Percentiles rank a stretch among this genome's conserved stretches.
phyloP scores from a whole-genome alignment of 2,888 invertebrate genomes.

The Itoplectis maculator region DNA sequence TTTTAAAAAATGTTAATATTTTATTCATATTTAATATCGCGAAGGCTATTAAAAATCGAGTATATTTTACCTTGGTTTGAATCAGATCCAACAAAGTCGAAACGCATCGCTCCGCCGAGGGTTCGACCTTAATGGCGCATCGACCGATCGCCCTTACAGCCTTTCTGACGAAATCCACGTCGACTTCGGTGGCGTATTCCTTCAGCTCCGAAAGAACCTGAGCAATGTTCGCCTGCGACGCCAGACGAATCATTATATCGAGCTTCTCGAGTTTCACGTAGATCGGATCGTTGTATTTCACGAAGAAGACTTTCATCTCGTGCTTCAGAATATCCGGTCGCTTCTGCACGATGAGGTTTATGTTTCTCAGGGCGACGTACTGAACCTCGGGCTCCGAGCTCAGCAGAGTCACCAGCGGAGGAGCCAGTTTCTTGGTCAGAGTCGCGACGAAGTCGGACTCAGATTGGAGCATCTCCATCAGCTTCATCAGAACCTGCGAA shows the following conservation, averaged over 20 bases:
- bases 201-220: slow-evolving; percentile 99
- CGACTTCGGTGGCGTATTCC: slow-evolving; percentile 99
- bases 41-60: too few species aligned
- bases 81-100: slow-evolving; percentile 98
- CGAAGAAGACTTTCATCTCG: slow-evolving; percentile 99
- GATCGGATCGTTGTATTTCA: slow-evolving; percentile 99
- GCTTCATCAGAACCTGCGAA: slow-evolving; percentile 94
- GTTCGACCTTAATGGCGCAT: slow-evolving; percentile 99
- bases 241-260: slow-evolving; percentile 99
- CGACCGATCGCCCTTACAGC: slow-evolving; percentile 99
- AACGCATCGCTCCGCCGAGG: slow-evolving; percentile 99
- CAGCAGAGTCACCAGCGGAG: slow-evolving; percentile 98
- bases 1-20: too few species aligned
- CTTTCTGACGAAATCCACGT: slow-evolving; percentile 99
- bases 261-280: slow-evolving; percentile 99
- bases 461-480: slow-evolving; percentile 98
- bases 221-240: slow-evolving; percentile 98
- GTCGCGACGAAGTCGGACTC: slow-evolving; percentile 97
- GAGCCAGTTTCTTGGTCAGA: slow-evolving; percentile 98
- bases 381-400: slow-evolving; percentile 99
- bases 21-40: too few species aligned
- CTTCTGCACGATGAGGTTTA: slow-evolving; percentile 99
- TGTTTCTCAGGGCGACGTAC: slow-evolving; percentile 98
- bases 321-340: slow-evolving; percentile 99
- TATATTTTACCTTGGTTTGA: slow-evolving; percentile 94